Percentiles rank a stretch among this genome's conserved stretches.
phyloP scores from a whole-genome alignment of 1,140 invertebrate genomes.

The Anastrepha ludens region DNA sequence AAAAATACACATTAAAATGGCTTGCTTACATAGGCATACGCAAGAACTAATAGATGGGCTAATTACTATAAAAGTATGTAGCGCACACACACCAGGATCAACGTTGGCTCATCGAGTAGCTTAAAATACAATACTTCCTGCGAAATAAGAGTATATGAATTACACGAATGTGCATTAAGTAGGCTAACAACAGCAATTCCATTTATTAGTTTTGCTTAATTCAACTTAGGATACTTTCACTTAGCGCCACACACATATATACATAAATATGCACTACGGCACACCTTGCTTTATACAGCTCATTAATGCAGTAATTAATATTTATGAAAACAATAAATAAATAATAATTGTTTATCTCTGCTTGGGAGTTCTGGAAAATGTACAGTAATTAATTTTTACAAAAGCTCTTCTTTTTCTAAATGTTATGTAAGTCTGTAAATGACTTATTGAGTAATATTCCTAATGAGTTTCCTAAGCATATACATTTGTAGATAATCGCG shows the following conservation, averaged over 20 bases:
- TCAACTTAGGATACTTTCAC: too few species aligned
- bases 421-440: not conserved
- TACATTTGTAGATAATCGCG: not conserved
- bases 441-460: not conserved
- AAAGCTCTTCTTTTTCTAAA: not conserved
- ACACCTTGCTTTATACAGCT: not conserved
- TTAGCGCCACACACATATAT: too few species aligned
- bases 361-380: not conserved
- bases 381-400: conserved; percentile 43
- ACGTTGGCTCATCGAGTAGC: too few species aligned
- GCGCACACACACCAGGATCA: too few species aligned
- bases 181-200: too few species aligned
- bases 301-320: conserved; percentile 21
- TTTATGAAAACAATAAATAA: not conserved
- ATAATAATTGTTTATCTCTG: not conserved
- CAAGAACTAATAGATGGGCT: too few species aligned
- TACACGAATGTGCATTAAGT: too few species aligned
- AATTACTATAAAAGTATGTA: too few species aligned
- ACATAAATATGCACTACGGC: not conserved
- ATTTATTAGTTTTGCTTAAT: too few species aligned
- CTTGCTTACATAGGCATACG: not conserved
- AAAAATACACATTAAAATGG: not conserved
- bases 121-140: too few species aligned
- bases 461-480: conserved; percentile 30
- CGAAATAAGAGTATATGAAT: too few species aligned